Percentiles rank a stretch among this genome's conserved stretches.
These are phyloP conservation scores for Montipora foliosa DNA, from an alignment of 64 coral and sea anemone genomes.

Conservation along the genomic window DNA sequence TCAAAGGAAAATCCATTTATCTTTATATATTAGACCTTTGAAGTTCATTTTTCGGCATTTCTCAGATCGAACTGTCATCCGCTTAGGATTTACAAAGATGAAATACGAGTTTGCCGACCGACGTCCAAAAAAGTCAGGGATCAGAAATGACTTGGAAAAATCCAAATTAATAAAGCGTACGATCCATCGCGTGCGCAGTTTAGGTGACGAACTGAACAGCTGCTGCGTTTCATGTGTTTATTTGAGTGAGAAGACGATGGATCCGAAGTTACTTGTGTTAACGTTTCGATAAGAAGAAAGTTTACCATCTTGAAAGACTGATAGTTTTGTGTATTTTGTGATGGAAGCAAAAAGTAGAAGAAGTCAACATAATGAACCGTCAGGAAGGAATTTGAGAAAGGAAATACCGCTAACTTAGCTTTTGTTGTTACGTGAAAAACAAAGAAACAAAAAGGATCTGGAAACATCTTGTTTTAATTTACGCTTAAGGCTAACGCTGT, in stretches of 20 bases:
- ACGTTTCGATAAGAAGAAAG: too few species aligned
- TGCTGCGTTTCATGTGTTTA: too few species aligned
- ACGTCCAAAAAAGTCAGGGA: neutral
- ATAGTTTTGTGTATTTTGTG: neutral
- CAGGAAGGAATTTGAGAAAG: neutral
- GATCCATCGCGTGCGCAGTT: neutral
- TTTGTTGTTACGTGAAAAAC: neutral
- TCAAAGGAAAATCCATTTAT: too few species aligned
- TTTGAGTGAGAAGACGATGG: too few species aligned
- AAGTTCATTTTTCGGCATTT: too few species aligned
- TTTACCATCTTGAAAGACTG: neutral
- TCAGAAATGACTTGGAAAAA: neutral
- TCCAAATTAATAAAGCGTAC: neutral
- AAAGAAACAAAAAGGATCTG: neutral
- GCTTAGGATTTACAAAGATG: neutral
- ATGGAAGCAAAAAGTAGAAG: neutral
- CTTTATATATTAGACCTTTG: too few species aligned
- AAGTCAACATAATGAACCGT: neutral
- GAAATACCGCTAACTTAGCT: neutral
- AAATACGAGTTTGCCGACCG: constrained; percentile 22
- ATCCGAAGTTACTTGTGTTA: too few species aligned
- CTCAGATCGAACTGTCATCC: neutral
- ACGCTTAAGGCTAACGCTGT: neutral
- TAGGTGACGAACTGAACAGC: too few species aligned
- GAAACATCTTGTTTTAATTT: neutral